Evolutionary conservation across 2,888 invertebrate genomes (phyloP).

Genomic region (Meiosimyza decipiens): DNA sequence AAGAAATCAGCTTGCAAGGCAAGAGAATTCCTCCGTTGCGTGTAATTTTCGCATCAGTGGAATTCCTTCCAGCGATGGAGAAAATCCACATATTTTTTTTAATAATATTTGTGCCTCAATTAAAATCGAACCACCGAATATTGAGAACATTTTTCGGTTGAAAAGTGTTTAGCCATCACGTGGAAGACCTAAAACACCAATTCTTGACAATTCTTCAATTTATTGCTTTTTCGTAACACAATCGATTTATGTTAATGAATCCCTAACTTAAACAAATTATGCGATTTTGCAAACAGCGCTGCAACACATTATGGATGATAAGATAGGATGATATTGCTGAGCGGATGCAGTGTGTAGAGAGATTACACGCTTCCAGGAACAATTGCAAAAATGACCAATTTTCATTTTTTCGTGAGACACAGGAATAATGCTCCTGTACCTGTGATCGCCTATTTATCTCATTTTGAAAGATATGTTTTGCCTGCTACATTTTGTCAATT

Average conservation of each 20-base stretch:
- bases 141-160: not conserved
- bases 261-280: too few species aligned
- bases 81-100: not conserved
- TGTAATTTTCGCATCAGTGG: slow-evolving; percentile 1
- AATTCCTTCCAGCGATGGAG: not conserved
- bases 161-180: not conserved
- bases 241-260: too few species aligned
- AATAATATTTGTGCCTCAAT: not conserved
- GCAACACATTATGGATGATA: not conserved
- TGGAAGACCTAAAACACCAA: not conserved
- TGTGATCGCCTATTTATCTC: too few species aligned
- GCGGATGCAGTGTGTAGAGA: not conserved
- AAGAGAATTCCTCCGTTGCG: not conserved
- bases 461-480: too few species aligned
- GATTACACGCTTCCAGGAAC: not conserved
- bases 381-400: not conserved
- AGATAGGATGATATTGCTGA: not conserved
- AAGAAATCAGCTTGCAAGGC: not conserved
- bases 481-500: too few species aligned
- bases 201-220: not conserved
- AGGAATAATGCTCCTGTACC: not conserved
- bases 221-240: too few species aligned
- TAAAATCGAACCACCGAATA: not conserved
- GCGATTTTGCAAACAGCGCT: not conserved
- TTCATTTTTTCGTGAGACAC: not conserved